phyloP scores from a whole-genome alignment of 1,140 invertebrate species.

The Sitobion miscanthi region DNA sequence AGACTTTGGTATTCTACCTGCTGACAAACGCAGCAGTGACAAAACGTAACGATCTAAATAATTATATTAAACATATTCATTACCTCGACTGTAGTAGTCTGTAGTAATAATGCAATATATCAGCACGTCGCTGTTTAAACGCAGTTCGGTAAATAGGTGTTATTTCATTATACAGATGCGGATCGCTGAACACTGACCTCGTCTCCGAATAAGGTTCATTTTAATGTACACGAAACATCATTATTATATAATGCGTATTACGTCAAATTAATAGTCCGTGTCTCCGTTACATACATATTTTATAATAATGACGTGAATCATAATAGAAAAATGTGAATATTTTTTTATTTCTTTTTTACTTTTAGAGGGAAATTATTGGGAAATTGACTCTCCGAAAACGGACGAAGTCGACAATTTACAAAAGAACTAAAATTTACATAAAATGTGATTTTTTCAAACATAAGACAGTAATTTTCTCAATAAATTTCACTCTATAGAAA shows the following conservation, averaged over 20 bases:
- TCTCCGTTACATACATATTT: background rate
- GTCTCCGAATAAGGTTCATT: background rate
- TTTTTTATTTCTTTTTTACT: background rate
- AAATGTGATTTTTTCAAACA: background rate
- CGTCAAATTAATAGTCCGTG: background rate
- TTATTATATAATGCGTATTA: background rate
- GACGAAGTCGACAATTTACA: background rate
- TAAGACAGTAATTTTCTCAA: background rate
- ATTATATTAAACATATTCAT: slow-evolving; percentile 12
- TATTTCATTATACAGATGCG: background rate
- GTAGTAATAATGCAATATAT: background rate
- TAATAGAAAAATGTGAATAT: background rate
- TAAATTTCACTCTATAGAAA: background rate
- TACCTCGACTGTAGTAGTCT: background rate
- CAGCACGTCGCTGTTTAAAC: background rate
- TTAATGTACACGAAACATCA: background rate
- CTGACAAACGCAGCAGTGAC: background rate
- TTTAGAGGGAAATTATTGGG: background rate
- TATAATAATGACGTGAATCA: background rate
- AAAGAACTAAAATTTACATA: background rate
- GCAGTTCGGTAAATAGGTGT: background rate
- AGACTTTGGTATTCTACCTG: background rate
- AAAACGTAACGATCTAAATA: background rate
- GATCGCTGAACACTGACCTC: background rate
- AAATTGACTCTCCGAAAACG: background rate